A percentile compares a stretch with the other conserved stretches of the same genome.
Evolutionary conservation across 2,113 vertebrate species (phyloP).

Genomic region (Circaetus gallicus): DNA sequence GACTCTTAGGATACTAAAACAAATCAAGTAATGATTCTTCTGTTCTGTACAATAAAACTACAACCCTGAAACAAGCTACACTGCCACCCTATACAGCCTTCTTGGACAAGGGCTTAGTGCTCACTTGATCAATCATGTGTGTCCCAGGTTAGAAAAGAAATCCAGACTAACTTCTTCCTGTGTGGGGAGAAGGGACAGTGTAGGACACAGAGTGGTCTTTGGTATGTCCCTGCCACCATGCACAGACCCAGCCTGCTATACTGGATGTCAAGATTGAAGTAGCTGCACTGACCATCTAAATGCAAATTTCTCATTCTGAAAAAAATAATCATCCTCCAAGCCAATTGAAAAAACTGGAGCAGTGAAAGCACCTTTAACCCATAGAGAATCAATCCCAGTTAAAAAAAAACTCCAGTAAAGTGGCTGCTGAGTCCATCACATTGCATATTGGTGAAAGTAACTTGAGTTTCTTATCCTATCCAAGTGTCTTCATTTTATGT

Average conservation of each 20-base stretch:
- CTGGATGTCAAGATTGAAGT: not conserved
- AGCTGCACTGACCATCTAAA: not conserved
- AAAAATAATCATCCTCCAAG: not conserved
- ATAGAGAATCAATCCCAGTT: not conserved
- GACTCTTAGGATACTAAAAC: not conserved
- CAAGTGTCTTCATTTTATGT: not conserved
- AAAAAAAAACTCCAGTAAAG: not conserved
- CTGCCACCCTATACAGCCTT: not conserved
- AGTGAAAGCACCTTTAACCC: not conserved
- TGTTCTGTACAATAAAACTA: not conserved
- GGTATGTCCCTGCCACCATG: not conserved
- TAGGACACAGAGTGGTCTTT: not conserved
- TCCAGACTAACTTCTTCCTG: not conserved
- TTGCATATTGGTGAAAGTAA: not conserved
- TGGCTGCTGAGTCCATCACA: not conserved
- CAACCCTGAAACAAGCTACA: not conserved
- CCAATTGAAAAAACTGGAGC: not conserved
- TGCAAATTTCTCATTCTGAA: not conserved
- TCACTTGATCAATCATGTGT: not conserved
- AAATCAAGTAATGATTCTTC: not conserved
- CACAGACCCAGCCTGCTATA: not conserved
- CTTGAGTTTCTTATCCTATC: not conserved
- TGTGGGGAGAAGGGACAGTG: not conserved
- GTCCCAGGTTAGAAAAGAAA: not conserved
- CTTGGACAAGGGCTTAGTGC: not conserved